Evolutionary conservation across 2,797 vertebrate species (phyloP).

Genomic region (Diplodus sargus): DNA sequence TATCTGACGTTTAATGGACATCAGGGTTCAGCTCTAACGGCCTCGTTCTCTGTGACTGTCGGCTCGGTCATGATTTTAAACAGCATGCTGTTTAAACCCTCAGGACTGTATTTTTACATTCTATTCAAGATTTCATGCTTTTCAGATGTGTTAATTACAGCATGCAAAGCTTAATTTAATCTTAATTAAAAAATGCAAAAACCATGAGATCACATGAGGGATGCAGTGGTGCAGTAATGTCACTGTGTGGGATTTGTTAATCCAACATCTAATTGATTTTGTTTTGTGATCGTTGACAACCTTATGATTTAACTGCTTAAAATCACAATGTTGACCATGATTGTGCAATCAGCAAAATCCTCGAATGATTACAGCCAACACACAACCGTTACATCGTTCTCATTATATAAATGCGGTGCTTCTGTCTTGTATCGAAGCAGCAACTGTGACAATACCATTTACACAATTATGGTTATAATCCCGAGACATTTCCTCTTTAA

Average conservation of each 20-base stretch:
- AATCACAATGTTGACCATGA: conserved; percentile 1
- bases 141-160: neutral
- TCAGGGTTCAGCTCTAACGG: conserved; percentile 12
- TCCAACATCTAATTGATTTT: neutral
- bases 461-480: conserved; percentile 60
- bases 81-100: neutral
- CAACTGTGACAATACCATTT: conserved; percentile 52
- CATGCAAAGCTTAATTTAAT: neutral
- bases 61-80: neutral
- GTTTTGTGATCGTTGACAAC: neutral
- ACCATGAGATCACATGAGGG: neutral
- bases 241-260: neutral
- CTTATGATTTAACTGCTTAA: neutral
- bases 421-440: conserved; percentile 64
- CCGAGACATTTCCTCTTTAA: conserved; percentile 78
- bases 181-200: neutral
- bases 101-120: neutral
- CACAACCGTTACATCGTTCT: neutral
- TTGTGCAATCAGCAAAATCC: neutral
- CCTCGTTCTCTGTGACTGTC: neutral
- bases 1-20: conserved; percentile 33
- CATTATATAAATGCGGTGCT: neutral
- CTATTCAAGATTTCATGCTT: neutral
- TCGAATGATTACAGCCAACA: neutral
- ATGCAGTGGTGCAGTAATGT: neutral